Evolutionary conservation across 2,113 vertebrate genomes (phyloP).

Genomic region (Hippolais icterina): DNA sequence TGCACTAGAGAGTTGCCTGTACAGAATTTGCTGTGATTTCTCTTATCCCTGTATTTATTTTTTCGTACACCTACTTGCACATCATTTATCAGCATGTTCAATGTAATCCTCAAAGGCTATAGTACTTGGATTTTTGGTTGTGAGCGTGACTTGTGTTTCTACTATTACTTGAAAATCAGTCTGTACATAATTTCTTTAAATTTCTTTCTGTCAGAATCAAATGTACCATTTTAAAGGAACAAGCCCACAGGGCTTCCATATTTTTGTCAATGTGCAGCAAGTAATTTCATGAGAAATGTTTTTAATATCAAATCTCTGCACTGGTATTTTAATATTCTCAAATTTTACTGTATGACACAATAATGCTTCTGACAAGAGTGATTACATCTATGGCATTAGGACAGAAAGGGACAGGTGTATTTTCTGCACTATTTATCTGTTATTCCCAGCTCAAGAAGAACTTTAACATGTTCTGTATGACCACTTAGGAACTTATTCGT

Average conservation of each 20-base stretch:
- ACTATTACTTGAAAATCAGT: background rate
- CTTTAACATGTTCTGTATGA: background rate
- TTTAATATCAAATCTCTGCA: slow-evolving; percentile 17
- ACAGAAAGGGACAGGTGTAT: background rate
- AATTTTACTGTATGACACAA: background rate
- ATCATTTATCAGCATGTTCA: background rate
- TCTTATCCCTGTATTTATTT: background rate
- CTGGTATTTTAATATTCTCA: slow-evolving; percentile 26
- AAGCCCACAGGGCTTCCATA: background rate
- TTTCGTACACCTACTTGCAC: background rate
- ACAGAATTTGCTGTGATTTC: background rate
- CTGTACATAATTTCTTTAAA: background rate
- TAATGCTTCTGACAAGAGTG: background rate
- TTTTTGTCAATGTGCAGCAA: slow-evolving; percentile 8
- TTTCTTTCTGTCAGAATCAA: background rate
- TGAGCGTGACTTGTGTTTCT: background rate
- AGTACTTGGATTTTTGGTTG: background rate
- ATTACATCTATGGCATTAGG: background rate
- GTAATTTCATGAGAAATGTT: slow-evolving; percentile 23
- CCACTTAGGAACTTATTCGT: background rate
- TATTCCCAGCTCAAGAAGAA: background rate
- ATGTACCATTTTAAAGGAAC: background rate
- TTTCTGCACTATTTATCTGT: background rate
- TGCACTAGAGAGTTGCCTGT: background rate
- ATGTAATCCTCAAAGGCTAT: background rate